Evolutionary conservation across 2,113 vertebrate species (phyloP), one percentile per base, ranked within the genome.

Genomic region (Geococcyx californianus): DNA sequence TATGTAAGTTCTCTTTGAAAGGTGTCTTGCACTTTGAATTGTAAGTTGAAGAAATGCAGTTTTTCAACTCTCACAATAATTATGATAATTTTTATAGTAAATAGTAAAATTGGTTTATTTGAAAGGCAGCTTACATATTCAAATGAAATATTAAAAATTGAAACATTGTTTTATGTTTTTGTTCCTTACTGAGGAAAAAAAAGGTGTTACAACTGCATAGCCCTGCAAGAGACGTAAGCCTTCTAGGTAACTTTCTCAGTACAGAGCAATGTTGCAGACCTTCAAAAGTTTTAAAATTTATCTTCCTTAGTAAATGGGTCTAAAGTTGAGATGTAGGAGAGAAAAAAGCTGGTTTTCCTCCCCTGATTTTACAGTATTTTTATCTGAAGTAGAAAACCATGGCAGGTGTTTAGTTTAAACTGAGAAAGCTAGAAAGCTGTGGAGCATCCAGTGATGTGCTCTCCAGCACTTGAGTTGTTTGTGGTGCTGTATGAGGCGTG

Each of bases 381-480:
- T 81, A 8, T 26, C 31, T 79, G 24, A 56, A 75, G 38, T 28
- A 54, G 62, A 18, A 70, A 66, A n/a, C 64, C 18, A 56, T 47
- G 62, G 26, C 40, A n/a, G 23, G 24, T 63, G 28, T 91, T 87
- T 20, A 31, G 16, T 7, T 17, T 70, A 51, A 55, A 78, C 36
- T 3, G 25, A 72, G 66, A 38, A 49, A 44, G 33, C 44, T 42
- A 45, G 31, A 85, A 52, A 47, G 47, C 58, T 84, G 31, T 16
- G 29, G 7, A 54, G 25, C 6, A 11, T 10, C 18, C 59, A 40
- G 31, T 11, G 17, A 28, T 26, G 29, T 18, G 19, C 24, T 89
- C 18, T 52, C 17, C 3, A 13, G 12, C 0, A 1, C 68, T 42
- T 47, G 21, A 63, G 5, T 26, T n/a, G 3, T 12, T 73, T 58